Conservation (phyloP, 2,888 invertebrate species). For the Pandemis heparana region DNA sequence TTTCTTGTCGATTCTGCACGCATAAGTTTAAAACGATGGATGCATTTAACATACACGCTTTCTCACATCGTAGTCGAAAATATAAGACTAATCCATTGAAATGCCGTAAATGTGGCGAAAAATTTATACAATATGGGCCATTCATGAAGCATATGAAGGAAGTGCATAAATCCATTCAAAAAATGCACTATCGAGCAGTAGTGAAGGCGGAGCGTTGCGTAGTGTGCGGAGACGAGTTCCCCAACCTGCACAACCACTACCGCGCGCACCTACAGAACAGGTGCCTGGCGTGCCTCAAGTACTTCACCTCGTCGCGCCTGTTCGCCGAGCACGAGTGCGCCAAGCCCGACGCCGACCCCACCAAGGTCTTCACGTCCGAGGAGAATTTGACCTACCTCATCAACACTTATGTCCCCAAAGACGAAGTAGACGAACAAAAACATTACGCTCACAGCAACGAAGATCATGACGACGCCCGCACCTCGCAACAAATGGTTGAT, state of each 20-base stretch:
- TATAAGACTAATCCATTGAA: conserved; percentile 78
- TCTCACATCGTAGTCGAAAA: conserved; percentile 78
- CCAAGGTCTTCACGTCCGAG: conserved; percentile 73
- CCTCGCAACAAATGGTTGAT: conserved; percentile 47
- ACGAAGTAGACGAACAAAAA: conserved; percentile 75
- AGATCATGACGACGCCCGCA: conserved; percentile 51
- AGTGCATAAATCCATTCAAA: conserved; percentile 72
- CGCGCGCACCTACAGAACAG: conserved; percentile 86
- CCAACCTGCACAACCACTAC: conserved; percentile 87
- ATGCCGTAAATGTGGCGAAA: conserved; percentile 75
- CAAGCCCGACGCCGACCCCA: conserved; percentile 68
- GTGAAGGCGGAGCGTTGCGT: conserved; percentile 85
- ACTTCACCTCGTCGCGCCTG: conserved; percentile 72
- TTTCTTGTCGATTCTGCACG: conserved; percentile 80
- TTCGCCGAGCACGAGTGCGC: conserved; percentile 72
- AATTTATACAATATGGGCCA: conserved; percentile 77
- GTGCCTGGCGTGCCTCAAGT: conserved; percentile 78
- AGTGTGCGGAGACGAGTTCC: conserved; percentile 85
- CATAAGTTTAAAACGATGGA: conserved; percentile 81
- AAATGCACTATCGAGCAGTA: conserved; percentile 73
- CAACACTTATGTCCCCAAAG: conserved; percentile 71
- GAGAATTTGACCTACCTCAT: conserved; percentile 67
- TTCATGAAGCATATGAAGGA: conserved; percentile 77
- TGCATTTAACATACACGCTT: conserved; percentile 80
- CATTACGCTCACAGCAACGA: conserved; percentile 73